Evolutionary conservation across 2,797 vertebrate species (phyloP).

Genomic region (Pachyuromys duprasi): DNA sequence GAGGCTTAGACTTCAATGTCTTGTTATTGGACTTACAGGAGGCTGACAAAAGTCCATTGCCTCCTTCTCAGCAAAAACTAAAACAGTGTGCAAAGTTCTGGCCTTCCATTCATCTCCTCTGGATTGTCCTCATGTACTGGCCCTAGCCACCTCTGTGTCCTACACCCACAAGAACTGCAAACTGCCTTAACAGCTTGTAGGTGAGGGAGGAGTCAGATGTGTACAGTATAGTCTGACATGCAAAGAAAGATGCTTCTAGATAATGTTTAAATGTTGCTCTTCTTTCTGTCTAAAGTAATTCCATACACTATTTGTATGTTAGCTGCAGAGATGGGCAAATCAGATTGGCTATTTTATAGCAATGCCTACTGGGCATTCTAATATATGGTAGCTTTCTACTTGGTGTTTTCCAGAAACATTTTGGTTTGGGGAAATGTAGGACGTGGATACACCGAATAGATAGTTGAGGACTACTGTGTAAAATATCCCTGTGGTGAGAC

Average conservation of each 20-base stretch:
- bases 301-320: conserved; percentile 84
- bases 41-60: conserved; percentile 64
- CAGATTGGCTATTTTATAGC: conserved; percentile 79
- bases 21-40: conserved; percentile 67
- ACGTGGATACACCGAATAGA: neutral
- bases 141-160: conserved; percentile 43
- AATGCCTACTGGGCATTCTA: conserved; percentile 81
- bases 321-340: conserved; percentile 82
- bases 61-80: conserved; percentile 69
- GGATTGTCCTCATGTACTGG: neutral
- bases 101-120: conserved; percentile 31
- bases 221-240: neutral
- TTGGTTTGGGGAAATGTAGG: conserved; percentile 74
- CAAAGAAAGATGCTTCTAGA: conserved; percentile 72
- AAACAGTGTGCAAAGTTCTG: conserved; percentile 72
- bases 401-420: conserved; percentile 77
- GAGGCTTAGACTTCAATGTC: conserved; percentile 78
- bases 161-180: conserved; percentile 50
- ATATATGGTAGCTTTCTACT: conserved; percentile 77
- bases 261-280: conserved; percentile 80
- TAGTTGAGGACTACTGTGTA: neutral
- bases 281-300: conserved; percentile 82
- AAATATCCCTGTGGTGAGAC: conserved; percentile 27
- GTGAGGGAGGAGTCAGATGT: conserved; percentile 69
- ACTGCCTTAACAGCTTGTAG: conserved; percentile 52